Evolutionary conservation across 2,113 vertebrate genomes (phyloP).

Genomic region (Caranx melampygus): DNA sequence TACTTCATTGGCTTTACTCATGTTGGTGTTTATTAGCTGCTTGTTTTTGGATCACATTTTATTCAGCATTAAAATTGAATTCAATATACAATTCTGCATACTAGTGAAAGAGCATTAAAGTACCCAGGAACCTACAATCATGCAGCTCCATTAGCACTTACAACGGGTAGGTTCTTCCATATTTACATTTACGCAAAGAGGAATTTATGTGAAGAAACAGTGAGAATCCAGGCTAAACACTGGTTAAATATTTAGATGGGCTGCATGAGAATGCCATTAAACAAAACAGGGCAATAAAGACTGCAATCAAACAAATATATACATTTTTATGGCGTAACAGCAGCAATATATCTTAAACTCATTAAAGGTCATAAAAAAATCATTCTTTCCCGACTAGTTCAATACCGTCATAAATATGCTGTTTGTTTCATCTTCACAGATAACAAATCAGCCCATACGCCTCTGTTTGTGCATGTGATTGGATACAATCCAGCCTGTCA

Average conservation of each 20-base stretch:
- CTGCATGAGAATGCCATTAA: constrained; percentile 22
- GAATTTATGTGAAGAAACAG: constrained; percentile 17
- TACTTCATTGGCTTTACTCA: not conserved
- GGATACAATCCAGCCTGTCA: constrained; percentile 4
- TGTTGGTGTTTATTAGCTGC: not conserved
- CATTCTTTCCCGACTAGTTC: constrained; percentile 21
- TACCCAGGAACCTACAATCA: not conserved
- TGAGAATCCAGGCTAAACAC: not conserved
- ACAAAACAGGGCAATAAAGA: constrained; percentile 29
- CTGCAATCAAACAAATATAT: constrained; percentile 27
- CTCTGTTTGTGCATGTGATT: constrained; percentile 38
- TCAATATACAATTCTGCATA: not conserved
- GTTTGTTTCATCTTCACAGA: constrained; percentile 12
- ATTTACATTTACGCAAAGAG: constrained; percentile 24
- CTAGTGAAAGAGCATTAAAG: not conserved
- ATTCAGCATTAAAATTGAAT: not conserved
- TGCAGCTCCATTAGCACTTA: constrained; percentile 10
- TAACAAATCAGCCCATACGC: constrained; percentile 1
- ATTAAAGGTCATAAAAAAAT: constrained; percentile 38
- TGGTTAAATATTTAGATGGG: constrained; percentile 49
- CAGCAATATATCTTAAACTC: constrained; percentile 15
- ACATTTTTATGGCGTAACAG: constrained; percentile 29
- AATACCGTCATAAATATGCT: constrained; percentile 16
- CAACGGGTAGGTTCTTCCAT: not conserved
- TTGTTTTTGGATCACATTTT: constrained; percentile 4